phyloP scores from a whole-genome alignment of 2,888 invertebrate genomes.

The Ernsta delagoae region DNA sequence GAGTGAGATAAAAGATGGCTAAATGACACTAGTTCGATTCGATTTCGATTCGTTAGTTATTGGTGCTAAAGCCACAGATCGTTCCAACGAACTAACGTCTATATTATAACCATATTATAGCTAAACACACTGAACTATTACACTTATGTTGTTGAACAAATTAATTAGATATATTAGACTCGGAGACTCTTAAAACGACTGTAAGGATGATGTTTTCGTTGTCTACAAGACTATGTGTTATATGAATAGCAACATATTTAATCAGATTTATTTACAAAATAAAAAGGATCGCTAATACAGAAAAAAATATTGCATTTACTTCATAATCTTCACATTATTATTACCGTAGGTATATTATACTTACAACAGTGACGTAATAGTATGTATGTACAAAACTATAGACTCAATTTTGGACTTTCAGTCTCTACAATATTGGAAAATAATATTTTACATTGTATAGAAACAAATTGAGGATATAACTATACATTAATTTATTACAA shows the following conservation, averaged over 20 bases:
- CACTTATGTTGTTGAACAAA: constrained; percentile 38
- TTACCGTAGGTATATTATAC: constrained; percentile 68
- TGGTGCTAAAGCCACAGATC: too few relatives aligned
- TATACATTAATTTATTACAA: constrained; percentile 68
- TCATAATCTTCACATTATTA: constrained; percentile 68
- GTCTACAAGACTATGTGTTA: constrained; percentile 51
- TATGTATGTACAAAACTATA: constrained; percentile 80
- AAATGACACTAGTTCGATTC: too few relatives aligned
- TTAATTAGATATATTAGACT: constrained; percentile 38
- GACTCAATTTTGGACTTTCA: constrained; percentile 84
- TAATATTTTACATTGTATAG: constrained; percentile 67
- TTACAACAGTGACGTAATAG: constrained; percentile 77
- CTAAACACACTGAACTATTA: constrained; percentile 48
- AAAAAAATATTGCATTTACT: constrained; percentile 80
- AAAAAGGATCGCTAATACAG: constrained; percentile 75
- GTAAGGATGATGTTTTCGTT: constrained; percentile 46
- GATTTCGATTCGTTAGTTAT: too few relatives aligned
- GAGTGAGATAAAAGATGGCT: too few relatives aligned
- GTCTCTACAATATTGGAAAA: constrained; percentile 78
- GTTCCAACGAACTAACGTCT: constrained; percentile 39
- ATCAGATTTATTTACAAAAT: constrained; percentile 64
- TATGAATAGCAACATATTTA: constrained; percentile 47
- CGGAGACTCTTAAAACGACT: constrained; percentile 17
- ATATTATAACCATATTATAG: constrained; percentile 42
- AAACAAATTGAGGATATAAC: constrained; percentile 63